Percentiles rank a stretch among this genome's conserved stretches.
Conservation (phyloP, 2,888 invertebrate species). For the Thumatha senex region DNA sequence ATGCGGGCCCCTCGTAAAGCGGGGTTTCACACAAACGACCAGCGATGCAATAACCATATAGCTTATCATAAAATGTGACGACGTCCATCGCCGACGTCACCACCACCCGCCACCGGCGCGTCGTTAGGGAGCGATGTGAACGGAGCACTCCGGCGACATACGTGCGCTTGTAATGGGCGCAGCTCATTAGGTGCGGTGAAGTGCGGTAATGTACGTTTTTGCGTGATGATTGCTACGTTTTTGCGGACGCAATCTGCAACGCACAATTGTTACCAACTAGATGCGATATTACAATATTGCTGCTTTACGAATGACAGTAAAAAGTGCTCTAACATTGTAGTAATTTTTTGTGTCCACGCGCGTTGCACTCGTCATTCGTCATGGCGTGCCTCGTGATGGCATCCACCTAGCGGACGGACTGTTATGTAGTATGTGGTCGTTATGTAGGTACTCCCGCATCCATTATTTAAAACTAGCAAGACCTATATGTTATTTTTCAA, state of each 20-base stretch:
- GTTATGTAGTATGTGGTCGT: slow-evolving; percentile 5
- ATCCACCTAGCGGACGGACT: slow-evolving; percentile 14
- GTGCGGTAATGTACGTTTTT: slow-evolving; percentile 30
- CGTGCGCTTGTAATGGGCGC: background rate
- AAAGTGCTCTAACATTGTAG: slow-evolving; percentile 23
- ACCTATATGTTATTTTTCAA: background rate
- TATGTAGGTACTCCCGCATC: background rate
- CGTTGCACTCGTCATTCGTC: slow-evolving; percentile 7
- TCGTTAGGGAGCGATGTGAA: no score
- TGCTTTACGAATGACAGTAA: slow-evolving; percentile 14
- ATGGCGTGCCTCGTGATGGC: slow-evolving; percentile 36
- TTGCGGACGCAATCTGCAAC: slow-evolving; percentile 24
- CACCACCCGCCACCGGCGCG: slow-evolving; percentile 12
- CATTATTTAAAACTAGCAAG: background rate
- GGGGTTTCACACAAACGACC: background rate
- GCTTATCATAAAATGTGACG: slow-evolving; percentile 9
- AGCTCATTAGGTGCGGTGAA: slow-evolving; percentile 15
- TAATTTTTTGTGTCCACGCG: slow-evolving; percentile 23
- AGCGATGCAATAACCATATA: slow-evolving; percentile 4
- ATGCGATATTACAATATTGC: slow-evolving; percentile 25
- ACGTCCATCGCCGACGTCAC: no score
- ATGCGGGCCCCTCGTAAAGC: slow-evolving; percentile 5
- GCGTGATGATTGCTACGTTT: slow-evolving; percentile 14
- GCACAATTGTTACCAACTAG: slow-evolving; percentile 18
- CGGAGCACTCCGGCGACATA: background rate